These are phyloP conservation scores for Drosophila sucinea DNA, from an alignment of 1,140 invertebrate genomes.

Conservation along the genomic window DNA sequence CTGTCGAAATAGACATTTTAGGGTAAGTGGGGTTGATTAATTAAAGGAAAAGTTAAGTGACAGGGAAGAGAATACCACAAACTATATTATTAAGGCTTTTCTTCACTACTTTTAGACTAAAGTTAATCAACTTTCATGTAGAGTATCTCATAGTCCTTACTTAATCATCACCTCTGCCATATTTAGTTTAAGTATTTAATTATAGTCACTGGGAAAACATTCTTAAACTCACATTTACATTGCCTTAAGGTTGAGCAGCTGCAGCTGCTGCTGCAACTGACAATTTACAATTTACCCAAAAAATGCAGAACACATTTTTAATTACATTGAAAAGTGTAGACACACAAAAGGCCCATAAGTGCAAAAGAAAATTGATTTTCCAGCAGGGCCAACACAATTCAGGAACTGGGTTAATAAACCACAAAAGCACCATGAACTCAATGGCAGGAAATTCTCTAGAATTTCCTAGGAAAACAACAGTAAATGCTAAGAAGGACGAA, in stretches of 20 bases:
- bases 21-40: not conserved
- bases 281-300: not conserved
- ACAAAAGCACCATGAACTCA: conserved; percentile 49
- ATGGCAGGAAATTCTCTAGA: conserved; percentile 35
- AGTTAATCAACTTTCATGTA: too few species aligned
- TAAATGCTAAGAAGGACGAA: not conserved
- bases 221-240: not conserved
- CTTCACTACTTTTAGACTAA: too few species aligned
- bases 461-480: conserved; percentile 50
- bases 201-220: not conserved
- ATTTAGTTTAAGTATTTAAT: not conserved
- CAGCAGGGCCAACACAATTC: conserved; percentile 16
- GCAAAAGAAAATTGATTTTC: not conserved
- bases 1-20: not conserved
- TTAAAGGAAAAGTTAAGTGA: not conserved
- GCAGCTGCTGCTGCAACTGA: not conserved
- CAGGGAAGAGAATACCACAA: not conserved
- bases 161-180: not conserved
- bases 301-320: not conserved
- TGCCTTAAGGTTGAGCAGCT: not conserved
- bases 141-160: not conserved
- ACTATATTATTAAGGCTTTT: too few species aligned
- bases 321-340: not conserved
- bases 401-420: conserved; percentile 72
- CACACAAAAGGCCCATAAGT: not conserved